A percentile compares a stretch with the other conserved stretches of the same genome.
Conservation (phyloP, 2,113 vertebrate species). For the Malurus cyaneus region DNA sequence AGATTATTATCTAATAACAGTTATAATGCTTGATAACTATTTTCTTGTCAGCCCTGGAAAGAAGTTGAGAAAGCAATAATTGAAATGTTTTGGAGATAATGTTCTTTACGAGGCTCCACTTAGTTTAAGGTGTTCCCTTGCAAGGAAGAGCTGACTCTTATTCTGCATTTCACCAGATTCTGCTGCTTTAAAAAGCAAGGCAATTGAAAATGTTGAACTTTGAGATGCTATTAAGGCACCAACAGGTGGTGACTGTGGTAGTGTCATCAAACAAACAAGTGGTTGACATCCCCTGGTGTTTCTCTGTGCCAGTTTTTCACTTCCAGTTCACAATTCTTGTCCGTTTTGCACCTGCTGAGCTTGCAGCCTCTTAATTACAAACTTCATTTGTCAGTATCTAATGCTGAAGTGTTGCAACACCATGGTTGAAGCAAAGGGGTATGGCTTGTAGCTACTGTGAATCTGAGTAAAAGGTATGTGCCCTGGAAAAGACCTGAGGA, state of each 20-base stretch:
- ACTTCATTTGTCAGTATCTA: neutral
- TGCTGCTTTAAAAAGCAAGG: neutral
- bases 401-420: neutral
- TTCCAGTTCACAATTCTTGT: neutral
- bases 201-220: neutral
- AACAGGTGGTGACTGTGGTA: neutral
- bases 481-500: neutral
- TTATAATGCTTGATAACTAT: neutral
- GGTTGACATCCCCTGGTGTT: neutral
- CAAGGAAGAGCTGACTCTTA: neutral
- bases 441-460: neutral
- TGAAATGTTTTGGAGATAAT: neutral
- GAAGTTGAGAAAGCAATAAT: neutral
- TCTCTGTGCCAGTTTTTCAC: neutral
- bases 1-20: neutral
- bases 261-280: neutral
- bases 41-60: neutral
- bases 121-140: neutral
- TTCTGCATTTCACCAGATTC: neutral
- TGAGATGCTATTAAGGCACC: neutral
- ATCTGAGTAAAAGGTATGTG: neutral
- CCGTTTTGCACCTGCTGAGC: neutral
- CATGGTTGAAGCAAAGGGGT: neutral
- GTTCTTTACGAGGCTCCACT: neutral
- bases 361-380: neutral